These are phyloP conservation scores for Psilanteris sp. DNA, from an alignment of 1,140 invertebrate species.

Conservation along the genomic window DNA sequence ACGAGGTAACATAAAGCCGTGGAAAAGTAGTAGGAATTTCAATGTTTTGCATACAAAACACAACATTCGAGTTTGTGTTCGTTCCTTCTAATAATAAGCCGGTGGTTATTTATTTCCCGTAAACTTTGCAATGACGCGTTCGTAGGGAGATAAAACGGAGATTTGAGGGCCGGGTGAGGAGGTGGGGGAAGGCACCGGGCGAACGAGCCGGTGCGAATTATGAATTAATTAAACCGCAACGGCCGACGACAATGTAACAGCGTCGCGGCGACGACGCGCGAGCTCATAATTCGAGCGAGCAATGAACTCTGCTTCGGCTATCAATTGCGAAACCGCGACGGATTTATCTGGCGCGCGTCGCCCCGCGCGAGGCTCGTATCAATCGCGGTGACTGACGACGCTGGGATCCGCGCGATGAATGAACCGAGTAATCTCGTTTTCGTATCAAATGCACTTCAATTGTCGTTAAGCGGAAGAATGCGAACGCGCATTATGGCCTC, in stretches of 20 bases:
- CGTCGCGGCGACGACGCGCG: too few species aligned
- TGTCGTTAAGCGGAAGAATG: too few species aligned
- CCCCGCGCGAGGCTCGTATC: background rate
- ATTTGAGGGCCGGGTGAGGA: too few species aligned
- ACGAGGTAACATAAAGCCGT: conserved; percentile 24
- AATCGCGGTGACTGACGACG: too few species aligned
- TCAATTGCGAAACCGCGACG: conserved; percentile 5
- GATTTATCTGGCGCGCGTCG: conserved; percentile 13
- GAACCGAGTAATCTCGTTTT: conserved; percentile 16
- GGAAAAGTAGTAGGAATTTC: conserved; percentile 14
- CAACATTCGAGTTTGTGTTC: conserved; percentile 1
- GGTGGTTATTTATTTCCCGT: conserved; percentile 16
- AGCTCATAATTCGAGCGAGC: conserved; percentile 4
- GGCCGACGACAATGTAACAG: too few species aligned
- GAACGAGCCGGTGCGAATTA: conserved; percentile 1
- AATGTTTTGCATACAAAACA: conserved; percentile 26
- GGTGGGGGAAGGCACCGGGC: too few species aligned
- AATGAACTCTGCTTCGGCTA: conserved; percentile 2
- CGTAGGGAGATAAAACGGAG: too few species aligned
- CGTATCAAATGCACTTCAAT: conserved; percentile 12
- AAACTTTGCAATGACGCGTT: conserved; percentile 5
- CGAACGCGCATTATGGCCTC: too few species aligned
- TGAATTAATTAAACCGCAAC: conserved; percentile 4
- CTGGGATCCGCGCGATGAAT: too few species aligned
- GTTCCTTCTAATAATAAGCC: conserved; percentile 18